Evolutionary conservation across 2,113 vertebrate genomes (phyloP).

Genomic region (Stictonetta naevosa): DNA sequence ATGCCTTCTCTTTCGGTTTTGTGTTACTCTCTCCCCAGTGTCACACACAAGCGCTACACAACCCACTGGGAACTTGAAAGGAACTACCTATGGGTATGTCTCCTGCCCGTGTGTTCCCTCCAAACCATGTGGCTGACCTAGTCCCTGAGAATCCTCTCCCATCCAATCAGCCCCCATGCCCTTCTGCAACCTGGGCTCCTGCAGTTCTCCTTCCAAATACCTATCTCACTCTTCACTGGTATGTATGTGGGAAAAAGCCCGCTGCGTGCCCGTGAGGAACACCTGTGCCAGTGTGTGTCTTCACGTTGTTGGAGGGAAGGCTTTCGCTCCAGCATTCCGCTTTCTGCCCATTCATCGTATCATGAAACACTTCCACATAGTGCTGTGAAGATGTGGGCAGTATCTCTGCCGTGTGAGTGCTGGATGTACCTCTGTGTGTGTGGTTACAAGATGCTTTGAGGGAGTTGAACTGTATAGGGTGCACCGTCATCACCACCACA

Average conservation of each 20-base stretch:
- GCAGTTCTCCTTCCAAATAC: background rate
- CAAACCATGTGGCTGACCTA: background rate
- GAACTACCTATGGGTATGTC: fast-evolving
- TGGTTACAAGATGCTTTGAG: background rate
- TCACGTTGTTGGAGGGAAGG: background rate
- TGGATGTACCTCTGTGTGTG: background rate
- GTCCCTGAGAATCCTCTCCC: background rate
- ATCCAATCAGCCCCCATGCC: background rate
- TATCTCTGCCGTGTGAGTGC: background rate
- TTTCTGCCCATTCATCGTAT: background rate
- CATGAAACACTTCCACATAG: background rate
- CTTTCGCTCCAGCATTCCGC: background rate
- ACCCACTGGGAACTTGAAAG: background rate
- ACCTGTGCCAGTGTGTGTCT: background rate
- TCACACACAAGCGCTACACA: background rate
- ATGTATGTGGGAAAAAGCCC: background rate
- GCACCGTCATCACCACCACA: background rate
- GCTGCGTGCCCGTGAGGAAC: background rate
- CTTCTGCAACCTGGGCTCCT: background rate
- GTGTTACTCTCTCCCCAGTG: background rate
- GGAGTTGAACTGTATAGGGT: background rate
- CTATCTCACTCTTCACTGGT: background rate
- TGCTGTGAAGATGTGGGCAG: background rate
- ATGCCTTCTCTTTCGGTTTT: background rate
- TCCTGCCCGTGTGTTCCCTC: background rate